Base-by-base conservation (phyloP, 2,113 vertebrate genomes). In the Mustela lutreola region DNA sequence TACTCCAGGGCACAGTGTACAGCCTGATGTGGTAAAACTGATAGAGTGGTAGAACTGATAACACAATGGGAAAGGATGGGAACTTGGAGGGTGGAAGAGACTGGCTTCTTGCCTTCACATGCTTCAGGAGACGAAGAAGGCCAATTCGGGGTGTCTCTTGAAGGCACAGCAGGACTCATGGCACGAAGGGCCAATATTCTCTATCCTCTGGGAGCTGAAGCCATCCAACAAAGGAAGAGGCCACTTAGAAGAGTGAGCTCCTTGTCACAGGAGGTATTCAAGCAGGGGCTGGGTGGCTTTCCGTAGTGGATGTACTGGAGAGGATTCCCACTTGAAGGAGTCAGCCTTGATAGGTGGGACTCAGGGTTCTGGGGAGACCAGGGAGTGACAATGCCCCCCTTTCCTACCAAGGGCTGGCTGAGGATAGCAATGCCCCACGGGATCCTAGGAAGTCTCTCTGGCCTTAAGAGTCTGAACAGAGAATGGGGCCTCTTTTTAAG, bases 391-490 rank as follows among this genome's bases (percentile, higher is more conserved):
- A 28, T 50, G 26, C 4, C 22, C 15, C 42, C 36, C 58, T 50
- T 56, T 8, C 65, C 71, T 73, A 65, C 33, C 26, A 33, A n/a
- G 31, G 58, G 70, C 18, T 53, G 56, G 63, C 73, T 96, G 53
- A 85, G 4, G 8, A 91, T 95, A 95, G 91, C 96, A 94, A 95
- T 81, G 97, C 92, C 63, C 79, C 93, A 48, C 18, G 58, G 93
- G 15, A 83, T 67, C 81, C 89, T 92, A 71, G 85, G 96, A 97
- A 33, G n/a, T 87, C 89, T 97, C 95, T 0, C 33, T 21, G 62
- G 95, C 95, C 97, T 96, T 97, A 97, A 97, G 95, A 97, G 91
- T 87, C 97, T 1, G 90, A 98, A 96, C 94, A 97, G 98, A 98
- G 92, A 95, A 75, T 90, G 78, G 48, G 87, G 45, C 96, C 97